phyloP scores from a whole-genome alignment of 2,113 vertebrate species.

The cat (Felis catus) region DNA sequence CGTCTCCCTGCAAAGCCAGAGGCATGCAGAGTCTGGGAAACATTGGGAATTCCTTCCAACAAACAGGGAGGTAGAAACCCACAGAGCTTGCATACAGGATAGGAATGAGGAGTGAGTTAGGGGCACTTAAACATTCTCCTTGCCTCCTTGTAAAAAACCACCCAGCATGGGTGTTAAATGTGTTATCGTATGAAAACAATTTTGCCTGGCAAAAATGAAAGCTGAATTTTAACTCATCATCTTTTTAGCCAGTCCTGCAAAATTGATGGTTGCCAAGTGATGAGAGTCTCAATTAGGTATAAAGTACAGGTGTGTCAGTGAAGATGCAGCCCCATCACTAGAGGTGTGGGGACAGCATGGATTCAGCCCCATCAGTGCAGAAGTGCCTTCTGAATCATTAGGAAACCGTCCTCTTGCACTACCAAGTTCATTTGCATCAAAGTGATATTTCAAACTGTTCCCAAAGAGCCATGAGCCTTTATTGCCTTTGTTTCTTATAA shows the following conservation, averaged over 20 bases:
- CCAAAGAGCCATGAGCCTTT: neutral
- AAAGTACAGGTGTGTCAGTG: neutral
- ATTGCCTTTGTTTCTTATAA: slow-evolving; percentile 53
- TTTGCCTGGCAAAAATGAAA: neutral
- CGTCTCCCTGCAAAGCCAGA: neutral
- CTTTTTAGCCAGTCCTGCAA: neutral
- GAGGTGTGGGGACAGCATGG: fast-evolving
- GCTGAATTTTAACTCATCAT: neutral
- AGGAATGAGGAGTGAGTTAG: neutral
- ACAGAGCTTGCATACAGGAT: neutral
- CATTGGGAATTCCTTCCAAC: neutral
- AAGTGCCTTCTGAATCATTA: neutral
- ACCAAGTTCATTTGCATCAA: neutral
- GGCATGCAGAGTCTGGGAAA: neutral
- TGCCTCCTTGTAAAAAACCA: neutral
- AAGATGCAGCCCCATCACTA: neutral
- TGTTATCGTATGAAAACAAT: neutral
- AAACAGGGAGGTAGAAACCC: neutral
- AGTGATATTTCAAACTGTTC: slow-evolving; percentile 21
- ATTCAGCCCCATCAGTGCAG: neutral
- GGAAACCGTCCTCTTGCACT: neutral
- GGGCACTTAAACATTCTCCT: neutral
- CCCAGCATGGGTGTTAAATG: neutral
- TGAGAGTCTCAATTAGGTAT: neutral
- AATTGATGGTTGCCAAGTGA: neutral